Conservation (phyloP, 2,888 invertebrate genomes). For the Pristionchus maxplancki region DNA sequence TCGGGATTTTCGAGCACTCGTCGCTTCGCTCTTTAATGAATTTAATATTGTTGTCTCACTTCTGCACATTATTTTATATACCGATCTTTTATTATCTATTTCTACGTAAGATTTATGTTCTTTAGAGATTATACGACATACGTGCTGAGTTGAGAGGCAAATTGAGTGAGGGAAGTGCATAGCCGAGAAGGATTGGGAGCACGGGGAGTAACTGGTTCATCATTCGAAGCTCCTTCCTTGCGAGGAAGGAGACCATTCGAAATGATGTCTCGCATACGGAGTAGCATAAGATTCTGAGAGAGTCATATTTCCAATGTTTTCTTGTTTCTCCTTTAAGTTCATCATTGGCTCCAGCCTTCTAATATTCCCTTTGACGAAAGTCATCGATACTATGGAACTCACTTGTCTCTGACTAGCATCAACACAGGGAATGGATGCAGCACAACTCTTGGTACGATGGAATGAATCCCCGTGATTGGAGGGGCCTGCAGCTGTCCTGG, state of each 20-base stretch:
- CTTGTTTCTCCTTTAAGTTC: not conserved
- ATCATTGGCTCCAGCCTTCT: not conserved
- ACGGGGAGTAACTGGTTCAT: conserved; percentile 30
- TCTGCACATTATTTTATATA: not conserved
- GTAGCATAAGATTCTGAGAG: conserved; percentile 81
- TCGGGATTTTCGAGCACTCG: conserved; percentile 89
- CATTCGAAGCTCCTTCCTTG: conserved; percentile 37
- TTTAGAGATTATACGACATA: conserved; percentile 48
- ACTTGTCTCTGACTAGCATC: conserved; percentile 86
- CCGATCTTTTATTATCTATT: conserved; percentile 44
- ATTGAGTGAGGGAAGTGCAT: conserved; percentile 86
- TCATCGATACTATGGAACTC: too few relatives aligned
- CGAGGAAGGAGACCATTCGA: conserved; percentile 81
- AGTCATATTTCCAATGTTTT: not conserved
- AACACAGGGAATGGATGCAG: conserved; percentile 82
- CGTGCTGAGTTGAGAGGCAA: conserved; percentile 84
- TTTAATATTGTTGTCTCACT: not conserved
- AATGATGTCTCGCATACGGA: conserved; percentile 86
- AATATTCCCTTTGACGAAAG: too few relatives aligned
- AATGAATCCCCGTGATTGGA: conserved; percentile 30
- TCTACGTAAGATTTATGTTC: conserved; percentile 79
- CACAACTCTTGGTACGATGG: conserved; percentile 60
- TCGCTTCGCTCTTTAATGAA: conserved; percentile 84
- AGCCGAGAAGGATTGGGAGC: conserved; percentile 78
- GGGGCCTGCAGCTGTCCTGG: not conserved